Evolutionary conservation across 2,113 vertebrate genomes (phyloP).

Genomic region (Phodopus roborovskii): DNA sequence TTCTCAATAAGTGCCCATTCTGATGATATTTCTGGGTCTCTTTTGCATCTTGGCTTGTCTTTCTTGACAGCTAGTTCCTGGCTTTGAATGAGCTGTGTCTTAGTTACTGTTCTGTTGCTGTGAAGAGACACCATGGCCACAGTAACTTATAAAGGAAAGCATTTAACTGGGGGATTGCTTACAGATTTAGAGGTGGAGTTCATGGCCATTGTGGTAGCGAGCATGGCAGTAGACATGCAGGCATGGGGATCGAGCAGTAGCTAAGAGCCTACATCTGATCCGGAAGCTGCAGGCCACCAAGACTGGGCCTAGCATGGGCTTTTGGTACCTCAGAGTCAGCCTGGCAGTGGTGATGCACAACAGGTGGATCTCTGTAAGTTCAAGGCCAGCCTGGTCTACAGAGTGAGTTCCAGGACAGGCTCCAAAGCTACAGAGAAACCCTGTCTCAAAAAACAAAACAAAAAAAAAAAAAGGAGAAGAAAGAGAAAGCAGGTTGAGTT

Average conservation of each 20-base stretch:
- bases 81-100: background rate
- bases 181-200: background rate
- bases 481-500: too few species aligned
- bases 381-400: too few species aligned
- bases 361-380: too few species aligned
- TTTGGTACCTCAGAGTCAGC: background rate
- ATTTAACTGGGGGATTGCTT: background rate
- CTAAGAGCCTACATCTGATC: background rate
- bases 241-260: background rate
- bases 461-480: too few species aligned
- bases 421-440: too few species aligned
- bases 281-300: background rate
- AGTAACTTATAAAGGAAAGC: background rate
- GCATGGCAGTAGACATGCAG: background rate
- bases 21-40: slow-evolving; percentile 1
- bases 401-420: too few species aligned
- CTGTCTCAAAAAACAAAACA: too few species aligned
- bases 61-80: background rate
- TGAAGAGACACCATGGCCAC: background rate
- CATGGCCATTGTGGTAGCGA: background rate
- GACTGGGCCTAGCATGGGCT: background rate
- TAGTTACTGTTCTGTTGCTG: background rate
- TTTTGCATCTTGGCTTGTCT: background rate
- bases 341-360: too few species aligned
- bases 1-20: background rate